These are phyloP conservation scores for Coracias cyanogaster DNA, from an alignment of 2,797 vertebrate species.

Conservation along the genomic window DNA sequence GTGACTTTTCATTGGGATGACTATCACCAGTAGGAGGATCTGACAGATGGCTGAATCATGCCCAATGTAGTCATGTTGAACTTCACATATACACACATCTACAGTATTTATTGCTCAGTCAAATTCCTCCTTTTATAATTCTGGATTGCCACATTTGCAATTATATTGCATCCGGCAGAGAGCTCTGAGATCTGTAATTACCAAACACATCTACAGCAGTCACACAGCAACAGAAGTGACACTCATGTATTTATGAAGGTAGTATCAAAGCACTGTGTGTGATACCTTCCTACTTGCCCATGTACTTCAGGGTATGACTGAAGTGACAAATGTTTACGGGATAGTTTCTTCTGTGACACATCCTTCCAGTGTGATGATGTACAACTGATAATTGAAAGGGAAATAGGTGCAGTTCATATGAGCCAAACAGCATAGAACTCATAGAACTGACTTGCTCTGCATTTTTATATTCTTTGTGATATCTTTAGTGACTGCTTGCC, in stretches of 20 bases:
- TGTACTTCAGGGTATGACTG: neutral
- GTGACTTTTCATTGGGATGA: conserved; percentile 54
- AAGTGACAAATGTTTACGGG: conserved; percentile 6
- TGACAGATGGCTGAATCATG: conserved; percentile 61
- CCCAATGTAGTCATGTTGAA: conserved; percentile 1
- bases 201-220: neutral
- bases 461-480: neutral
- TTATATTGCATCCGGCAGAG: conserved; percentile 47
- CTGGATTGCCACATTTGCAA: conserved; percentile 55
- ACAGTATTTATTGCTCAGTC: conserved; percentile 41
- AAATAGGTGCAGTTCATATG: neutral
- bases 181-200: conserved; percentile 45
- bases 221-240: conserved; percentile 26
- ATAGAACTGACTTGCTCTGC: neutral
- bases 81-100: neutral
- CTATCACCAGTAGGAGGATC: neutral
- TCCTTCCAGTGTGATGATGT: neutral
- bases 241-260: neutral
- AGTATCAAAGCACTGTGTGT: conserved; percentile 10
- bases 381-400: neutral
- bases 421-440: fast-evolving
- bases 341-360: neutral
- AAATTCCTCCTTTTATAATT: conserved; percentile 52
- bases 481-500: neutral
- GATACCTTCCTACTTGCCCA: neutral